Evolutionary conservation across 2,113 vertebrate species (phyloP).

Genomic region (Gymnarchus niloticus): DNA sequence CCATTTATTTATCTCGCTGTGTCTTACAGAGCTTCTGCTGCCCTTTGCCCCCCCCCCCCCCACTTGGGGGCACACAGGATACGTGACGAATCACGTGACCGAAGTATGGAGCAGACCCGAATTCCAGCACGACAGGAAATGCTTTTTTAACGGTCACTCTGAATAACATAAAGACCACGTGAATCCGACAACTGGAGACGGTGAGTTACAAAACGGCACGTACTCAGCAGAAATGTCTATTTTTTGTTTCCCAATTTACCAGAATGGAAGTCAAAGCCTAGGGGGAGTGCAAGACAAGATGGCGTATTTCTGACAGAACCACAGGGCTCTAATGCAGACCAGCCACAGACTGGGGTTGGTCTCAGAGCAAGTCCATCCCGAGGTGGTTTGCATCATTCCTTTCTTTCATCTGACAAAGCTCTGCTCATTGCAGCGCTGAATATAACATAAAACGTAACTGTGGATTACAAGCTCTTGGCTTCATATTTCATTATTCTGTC

Average conservation of each 20-base stretch:
- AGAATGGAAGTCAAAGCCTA: constrained; percentile 3
- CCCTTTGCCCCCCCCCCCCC: not conserved
- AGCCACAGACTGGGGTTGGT: not conserved
- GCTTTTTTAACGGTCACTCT: not conserved
- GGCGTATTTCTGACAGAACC: not conserved
- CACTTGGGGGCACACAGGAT: not conserved
- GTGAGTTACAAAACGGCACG: not conserved
- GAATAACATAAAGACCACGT: not conserved
- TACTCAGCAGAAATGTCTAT: constrained; percentile 10
- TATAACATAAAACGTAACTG: constrained; percentile 19
- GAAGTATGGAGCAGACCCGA: not conserved
- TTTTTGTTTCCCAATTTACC: not conserved
- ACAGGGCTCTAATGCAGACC: not conserved
- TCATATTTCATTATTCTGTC: constrained; percentile 13
- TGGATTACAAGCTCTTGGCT: not conserved
- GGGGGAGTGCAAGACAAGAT: not conserved
- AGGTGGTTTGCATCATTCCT: not conserved
- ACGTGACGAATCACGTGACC: not conserved
- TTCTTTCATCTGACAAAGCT: constrained; percentile 15
- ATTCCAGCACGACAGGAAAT: not conserved
- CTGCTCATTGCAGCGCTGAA: not conserved
- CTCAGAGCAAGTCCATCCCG: not conserved
- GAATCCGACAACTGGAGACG: not conserved
- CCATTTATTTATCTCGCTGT: not conserved
- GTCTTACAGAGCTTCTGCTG: too few species aligned